Conservation (phyloP, 1,140 invertebrate genomes). For the Akabosia matsudoensis region DNA sequence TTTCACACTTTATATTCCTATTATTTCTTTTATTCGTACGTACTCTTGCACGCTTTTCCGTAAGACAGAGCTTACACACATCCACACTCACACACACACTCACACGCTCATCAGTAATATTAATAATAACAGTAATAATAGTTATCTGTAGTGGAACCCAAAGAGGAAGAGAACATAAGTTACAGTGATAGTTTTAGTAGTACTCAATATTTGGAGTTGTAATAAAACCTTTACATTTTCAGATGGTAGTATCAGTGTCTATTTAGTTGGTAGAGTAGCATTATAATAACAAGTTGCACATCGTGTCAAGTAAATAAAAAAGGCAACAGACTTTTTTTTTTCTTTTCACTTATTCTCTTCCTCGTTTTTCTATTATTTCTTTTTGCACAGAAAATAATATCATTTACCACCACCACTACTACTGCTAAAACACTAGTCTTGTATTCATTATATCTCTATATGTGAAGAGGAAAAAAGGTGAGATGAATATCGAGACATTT, state of each 20-base stretch:
- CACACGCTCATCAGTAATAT: background rate
- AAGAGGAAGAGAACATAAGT: no score
- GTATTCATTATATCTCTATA: no score
- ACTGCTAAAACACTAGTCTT: background rate
- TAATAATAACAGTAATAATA: background rate
- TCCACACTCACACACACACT: background rate
- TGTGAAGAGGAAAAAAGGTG: background rate
- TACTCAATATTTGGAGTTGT: background rate
- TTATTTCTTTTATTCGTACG: no score
- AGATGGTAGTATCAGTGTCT: background rate
- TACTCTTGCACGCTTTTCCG: no score
- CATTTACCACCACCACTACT: background rate
- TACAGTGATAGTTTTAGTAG: no score
- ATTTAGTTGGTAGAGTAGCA: background rate
- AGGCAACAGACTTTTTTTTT: slow-evolving; percentile 10
- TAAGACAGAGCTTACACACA: background rate
- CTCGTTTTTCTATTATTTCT: background rate
- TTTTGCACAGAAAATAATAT: background rate
- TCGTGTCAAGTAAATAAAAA: background rate
- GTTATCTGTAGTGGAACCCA: no score
- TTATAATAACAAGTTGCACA: background rate
- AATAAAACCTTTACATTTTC: background rate
- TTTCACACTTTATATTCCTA: no score
- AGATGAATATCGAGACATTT: background rate
- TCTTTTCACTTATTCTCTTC: background rate